Percentiles rank a stretch among this genome's conserved stretches.
Conservation (phyloP, 2,888 invertebrate genomes). For the Poecilobothrus nobilitatus region DNA sequence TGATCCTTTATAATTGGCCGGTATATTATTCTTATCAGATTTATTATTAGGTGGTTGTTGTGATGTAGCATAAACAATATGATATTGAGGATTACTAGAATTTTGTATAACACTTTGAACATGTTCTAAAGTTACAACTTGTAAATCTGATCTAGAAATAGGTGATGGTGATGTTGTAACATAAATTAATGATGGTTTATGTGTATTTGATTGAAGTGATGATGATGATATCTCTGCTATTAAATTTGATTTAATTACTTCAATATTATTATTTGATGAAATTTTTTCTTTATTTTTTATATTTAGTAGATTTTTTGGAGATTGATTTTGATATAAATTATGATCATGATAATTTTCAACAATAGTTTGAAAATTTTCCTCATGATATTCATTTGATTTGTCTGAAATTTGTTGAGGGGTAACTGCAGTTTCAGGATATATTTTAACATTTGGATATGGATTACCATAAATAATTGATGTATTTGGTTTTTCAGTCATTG, state of each 20-base stretch:
- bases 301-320: neutral
- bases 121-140: neutral
- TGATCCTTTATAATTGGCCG: neutral
- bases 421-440: neutral
- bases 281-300: neutral
- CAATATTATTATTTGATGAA: neutral
- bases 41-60: neutral
- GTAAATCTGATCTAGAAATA: neutral
- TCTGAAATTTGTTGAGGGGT: neutral
- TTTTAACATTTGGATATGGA: slow-evolving; percentile 6
- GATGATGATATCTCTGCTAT: neutral
- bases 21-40: neutral
- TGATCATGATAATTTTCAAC: neutral
- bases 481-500: neutral
- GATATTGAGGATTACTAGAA: neutral
- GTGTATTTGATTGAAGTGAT: neutral
- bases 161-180: neutral
- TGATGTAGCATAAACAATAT: neutral
- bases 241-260: neutral
- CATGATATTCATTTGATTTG: neutral
- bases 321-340: neutral
- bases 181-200: neutral
- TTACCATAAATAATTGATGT: neutral
- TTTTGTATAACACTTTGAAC: slow-evolving; percentile 6
- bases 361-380: neutral